Percentiles rank a stretch among this genome's conserved stretches.
Evolutionary conservation across 2,113 vertebrate genomes (phyloP).

Genomic region (Eretmochelys imbricata): DNA sequence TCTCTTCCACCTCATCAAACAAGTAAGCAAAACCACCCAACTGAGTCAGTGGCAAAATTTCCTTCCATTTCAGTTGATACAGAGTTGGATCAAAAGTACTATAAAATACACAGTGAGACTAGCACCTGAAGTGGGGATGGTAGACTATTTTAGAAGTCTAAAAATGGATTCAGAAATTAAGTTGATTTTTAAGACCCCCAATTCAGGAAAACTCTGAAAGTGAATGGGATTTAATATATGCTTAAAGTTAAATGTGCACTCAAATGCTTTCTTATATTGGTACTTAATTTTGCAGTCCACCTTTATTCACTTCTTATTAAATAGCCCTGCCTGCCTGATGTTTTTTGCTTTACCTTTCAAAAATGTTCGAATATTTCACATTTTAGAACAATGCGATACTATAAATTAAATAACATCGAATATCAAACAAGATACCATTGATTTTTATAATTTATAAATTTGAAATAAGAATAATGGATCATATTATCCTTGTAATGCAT

Average conservation of each 20-base stretch:
- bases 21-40: neutral
- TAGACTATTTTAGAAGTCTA: neutral
- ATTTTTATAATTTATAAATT: neutral
- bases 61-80: neutral
- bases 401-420: neutral
- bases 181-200: neutral
- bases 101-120: neutral
- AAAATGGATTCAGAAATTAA: neutral
- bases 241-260: neutral
- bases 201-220: neutral
- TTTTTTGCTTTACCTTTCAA: neutral
- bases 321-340: neutral
- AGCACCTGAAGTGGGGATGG: neutral
- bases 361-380: neutral
- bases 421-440: neutral
- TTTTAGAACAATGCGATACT: neutral
- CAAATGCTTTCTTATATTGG: neutral
- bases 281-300: neutral
- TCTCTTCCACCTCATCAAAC: neutral
- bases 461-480: neutral
- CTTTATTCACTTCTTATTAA: neutral
- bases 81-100: neutral
- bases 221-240: neutral
- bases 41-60: neutral
- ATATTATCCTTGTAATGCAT: conserved; percentile 15